Conservation (phyloP, 1,140 invertebrate species). For the Danaus melanippus region DNA sequence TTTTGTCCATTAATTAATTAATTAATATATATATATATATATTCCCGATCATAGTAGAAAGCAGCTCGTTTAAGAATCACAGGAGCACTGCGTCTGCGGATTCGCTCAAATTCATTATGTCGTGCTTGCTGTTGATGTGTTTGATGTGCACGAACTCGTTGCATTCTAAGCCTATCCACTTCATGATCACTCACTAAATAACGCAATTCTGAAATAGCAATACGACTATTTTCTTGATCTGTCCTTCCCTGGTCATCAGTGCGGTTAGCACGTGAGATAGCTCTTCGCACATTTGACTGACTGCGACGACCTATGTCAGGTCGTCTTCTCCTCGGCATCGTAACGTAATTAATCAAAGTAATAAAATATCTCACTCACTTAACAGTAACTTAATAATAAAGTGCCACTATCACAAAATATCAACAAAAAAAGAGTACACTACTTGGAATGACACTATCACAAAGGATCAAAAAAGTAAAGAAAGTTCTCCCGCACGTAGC, state of each 20-base stretch:
- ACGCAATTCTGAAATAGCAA: slow-evolving; percentile 33
- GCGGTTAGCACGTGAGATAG: slow-evolving; percentile 28
- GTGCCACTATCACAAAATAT: slow-evolving; percentile 21
- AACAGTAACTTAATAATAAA: slow-evolving; percentile 15
- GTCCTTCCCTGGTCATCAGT: slow-evolving; percentile 22
- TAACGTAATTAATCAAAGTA: slow-evolving; percentile 25
- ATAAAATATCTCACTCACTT: slow-evolving; percentile 21
- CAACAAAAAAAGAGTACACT: slow-evolving; percentile 16
- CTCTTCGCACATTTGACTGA: slow-evolving; percentile 11
- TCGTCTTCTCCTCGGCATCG: slow-evolving; percentile 31
- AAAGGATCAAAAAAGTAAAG: slow-evolving; percentile 20
- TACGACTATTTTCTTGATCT: slow-evolving; percentile 13
- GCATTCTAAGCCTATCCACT: slow-evolving; percentile 33
- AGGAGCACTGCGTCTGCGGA: slow-evolving; percentile 24
- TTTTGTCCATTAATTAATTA: too few relatives aligned
- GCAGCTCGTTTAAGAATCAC: slow-evolving; percentile 14
- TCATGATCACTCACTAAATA: slow-evolving; percentile 30
- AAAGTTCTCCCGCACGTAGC: slow-evolving; percentile 24
- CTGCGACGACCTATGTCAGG: slow-evolving; percentile 27
- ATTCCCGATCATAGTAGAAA: slow-evolving; percentile 29
- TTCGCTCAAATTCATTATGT: slow-evolving; percentile 28
- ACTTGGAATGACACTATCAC: slow-evolving; percentile 19
- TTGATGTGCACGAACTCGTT: slow-evolving; percentile 20
- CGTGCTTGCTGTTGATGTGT: slow-evolving; percentile 25
- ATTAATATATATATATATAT: too few relatives aligned